phyloP scores from a whole-genome alignment of 2,888 invertebrate species.

The Notocelia uddmanniana region DNA sequence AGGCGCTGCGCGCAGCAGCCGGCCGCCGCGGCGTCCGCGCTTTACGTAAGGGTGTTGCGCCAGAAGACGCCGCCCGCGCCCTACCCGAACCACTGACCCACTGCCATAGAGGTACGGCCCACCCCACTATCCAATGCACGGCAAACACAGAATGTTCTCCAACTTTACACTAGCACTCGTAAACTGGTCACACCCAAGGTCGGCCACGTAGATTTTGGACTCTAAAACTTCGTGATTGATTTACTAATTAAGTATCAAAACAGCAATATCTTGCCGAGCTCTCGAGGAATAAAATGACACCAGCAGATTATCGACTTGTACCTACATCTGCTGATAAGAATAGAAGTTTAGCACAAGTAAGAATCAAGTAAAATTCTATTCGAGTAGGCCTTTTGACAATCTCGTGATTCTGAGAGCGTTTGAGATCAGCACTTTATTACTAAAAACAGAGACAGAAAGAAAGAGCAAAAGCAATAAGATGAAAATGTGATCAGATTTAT shows the following conservation, averaged over 20 bases:
- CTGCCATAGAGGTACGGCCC: constrained; percentile 70
- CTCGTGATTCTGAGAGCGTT: neutral
- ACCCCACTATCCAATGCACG: constrained; percentile 59
- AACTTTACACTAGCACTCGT: constrained; percentile 26
- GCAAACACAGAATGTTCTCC: constrained; percentile 58
- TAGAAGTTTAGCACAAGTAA: neutral
- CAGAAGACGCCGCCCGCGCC: constrained; percentile 74
- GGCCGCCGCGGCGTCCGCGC: constrained; percentile 63
- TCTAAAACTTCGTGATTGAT: neutral
- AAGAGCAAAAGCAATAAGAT: constrained; percentile 9
- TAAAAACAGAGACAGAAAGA: too few relatives aligned
- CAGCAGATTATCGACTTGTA: neutral
- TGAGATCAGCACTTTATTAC: neutral
- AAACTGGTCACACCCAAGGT: constrained; percentile 3
- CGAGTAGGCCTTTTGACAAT: neutral
- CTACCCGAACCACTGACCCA: constrained; percentile 83
- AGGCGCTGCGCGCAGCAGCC: constrained; percentile 53
- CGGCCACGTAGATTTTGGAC: neutral
- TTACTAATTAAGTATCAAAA: neutral
- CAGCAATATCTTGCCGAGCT: neutral
- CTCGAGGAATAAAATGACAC: neutral
- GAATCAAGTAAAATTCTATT: neutral
- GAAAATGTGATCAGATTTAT: constrained; percentile 4
- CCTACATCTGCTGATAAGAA: constrained; percentile 3
- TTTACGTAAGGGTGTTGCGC: constrained; percentile 85